phyloP scores from a whole-genome alignment of 2,797 vertebrate species.

The Danio jaintianensis region DNA sequence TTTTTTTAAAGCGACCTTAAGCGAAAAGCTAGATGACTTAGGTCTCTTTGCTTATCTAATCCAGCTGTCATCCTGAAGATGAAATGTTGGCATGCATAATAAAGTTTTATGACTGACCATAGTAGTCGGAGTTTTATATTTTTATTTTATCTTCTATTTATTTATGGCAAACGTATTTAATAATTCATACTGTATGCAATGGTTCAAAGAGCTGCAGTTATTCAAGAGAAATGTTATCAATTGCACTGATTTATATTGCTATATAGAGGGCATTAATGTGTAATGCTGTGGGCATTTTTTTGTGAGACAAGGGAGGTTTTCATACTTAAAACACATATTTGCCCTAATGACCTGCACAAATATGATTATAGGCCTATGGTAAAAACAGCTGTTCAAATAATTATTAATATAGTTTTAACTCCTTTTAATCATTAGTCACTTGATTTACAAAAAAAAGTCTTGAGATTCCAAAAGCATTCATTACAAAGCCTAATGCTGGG shows the following conservation, averaged over 20 bases:
- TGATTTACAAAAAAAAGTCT: too few species aligned
- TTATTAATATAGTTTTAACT: background rate
- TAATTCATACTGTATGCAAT: slow-evolving; percentile 44
- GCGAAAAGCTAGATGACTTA: slow-evolving; percentile 38
- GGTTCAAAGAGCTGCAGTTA: slow-evolving; percentile 54
- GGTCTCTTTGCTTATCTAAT: slow-evolving; percentile 48
- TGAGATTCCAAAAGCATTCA: too few species aligned
- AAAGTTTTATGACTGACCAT: slow-evolving; percentile 40
- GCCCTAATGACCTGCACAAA: background rate
- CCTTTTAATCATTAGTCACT: background rate
- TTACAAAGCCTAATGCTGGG: too few species aligned
- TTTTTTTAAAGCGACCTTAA: slow-evolving; percentile 51
- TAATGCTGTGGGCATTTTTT: slow-evolving; percentile 34
- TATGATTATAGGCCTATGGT: slow-evolving; percentile 23
- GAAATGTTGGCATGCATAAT: slow-evolving; percentile 47
- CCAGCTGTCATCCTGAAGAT: slow-evolving; percentile 50
- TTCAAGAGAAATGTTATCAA: slow-evolving; percentile 27
- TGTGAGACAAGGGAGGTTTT: slow-evolving; percentile 46
- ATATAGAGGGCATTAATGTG: slow-evolving; percentile 39
- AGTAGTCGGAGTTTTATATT: slow-evolving; percentile 17
- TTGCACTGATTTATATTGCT: slow-evolving; percentile 52
- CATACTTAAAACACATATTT: slow-evolving; percentile 43
- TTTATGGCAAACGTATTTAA: slow-evolving; percentile 21
- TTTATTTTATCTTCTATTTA: background rate
- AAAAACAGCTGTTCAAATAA: slow-evolving; percentile 34